These are phyloP conservation scores for Diarsia mendica DNA, from an alignment of 2,888 invertebrate species.

Conservation along the genomic window DNA sequence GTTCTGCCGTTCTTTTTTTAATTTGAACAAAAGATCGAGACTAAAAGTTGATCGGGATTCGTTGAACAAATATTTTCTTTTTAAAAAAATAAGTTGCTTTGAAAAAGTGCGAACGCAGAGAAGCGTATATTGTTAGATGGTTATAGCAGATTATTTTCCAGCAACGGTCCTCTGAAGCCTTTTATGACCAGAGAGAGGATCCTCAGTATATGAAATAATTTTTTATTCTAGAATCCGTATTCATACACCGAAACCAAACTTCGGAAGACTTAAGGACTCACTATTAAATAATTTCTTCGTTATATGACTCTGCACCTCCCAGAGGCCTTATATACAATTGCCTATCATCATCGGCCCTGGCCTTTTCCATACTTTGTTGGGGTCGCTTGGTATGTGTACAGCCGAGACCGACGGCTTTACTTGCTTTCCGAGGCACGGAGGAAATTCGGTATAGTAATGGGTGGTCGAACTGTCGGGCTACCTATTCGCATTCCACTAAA, in stretches of 20 bases:
- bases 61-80: conserved; percentile 29
- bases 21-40: conserved; percentile 50
- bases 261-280: not conserved
- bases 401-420: no score
- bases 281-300: not conserved
- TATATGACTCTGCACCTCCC: no score
- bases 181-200: not conserved
- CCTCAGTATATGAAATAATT: not conserved
- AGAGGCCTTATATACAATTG: no score
- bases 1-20: conserved; percentile 51
- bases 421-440: no score
- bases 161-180: not conserved
- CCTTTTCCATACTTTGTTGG: no score
- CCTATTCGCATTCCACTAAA: no score
- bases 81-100: conserved; percentile 5
- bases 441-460: no score
- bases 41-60: conserved; percentile 33
- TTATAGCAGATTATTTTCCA: not conserved
- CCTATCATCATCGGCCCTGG: no score
- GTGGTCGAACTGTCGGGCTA: no score
- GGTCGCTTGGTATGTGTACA: no score
- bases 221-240: not conserved
- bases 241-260: not conserved
- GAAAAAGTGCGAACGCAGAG: conserved; percentile 11
- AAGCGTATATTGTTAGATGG: conserved; percentile 22